Base-by-base conservation (phyloP, 2,888 invertebrate species). In the Coleophora flavipennella region DNA sequence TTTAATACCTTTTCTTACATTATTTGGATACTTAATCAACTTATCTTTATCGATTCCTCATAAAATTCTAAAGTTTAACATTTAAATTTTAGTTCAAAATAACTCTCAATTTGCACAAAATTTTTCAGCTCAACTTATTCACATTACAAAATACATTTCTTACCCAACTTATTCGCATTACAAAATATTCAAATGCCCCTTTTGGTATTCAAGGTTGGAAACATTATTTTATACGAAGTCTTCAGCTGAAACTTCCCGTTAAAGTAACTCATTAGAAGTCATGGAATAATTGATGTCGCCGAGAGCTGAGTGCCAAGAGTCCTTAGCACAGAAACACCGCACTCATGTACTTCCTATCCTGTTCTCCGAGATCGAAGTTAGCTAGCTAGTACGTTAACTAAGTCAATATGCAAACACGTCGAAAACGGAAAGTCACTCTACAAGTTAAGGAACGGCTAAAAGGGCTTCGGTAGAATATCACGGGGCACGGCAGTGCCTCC, bases 331-430 rank as follows among this genome's bases (percentile, higher is more conserved):
- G 35, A 41, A 13, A 26, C 14, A 31, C 36, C 35, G 26, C 27
- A 33, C 36, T 36, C 33, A 38, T 20, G 26, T 8, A 10, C 13
- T n/a, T n/a, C n/a, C n/a, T n/a, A n/a, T n/a, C n/a, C n/a, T n/a
- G n/a, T n/a, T n/a, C n/a, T n/a, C 25, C 8, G 13, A 28, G 34
- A 33, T 35, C 13, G 14, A 43, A 43, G 40, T 40, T 36, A 38
- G 41, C 36, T 41, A n/a, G n/a, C n/a, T n/a, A n/a, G n/a, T n/a
- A 37, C 40, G 38, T 38, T 40, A 43, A 42, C 65, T 59, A 49
- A 53, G 52, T 48, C 62, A 60, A 62, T 61, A 62, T 57, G 59
- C 59, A 63, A 65, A 67, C 64, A 59, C 62, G 59, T 61, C 64
- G 57, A 53, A 60, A 67, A 67, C 62, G 64, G 57, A 65, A 65